A percentile compares a stretch with the other conserved stretches of the same genome.
Conservation (phyloP, 2,888 invertebrate genomes). For the Creontiades dilutus region DNA sequence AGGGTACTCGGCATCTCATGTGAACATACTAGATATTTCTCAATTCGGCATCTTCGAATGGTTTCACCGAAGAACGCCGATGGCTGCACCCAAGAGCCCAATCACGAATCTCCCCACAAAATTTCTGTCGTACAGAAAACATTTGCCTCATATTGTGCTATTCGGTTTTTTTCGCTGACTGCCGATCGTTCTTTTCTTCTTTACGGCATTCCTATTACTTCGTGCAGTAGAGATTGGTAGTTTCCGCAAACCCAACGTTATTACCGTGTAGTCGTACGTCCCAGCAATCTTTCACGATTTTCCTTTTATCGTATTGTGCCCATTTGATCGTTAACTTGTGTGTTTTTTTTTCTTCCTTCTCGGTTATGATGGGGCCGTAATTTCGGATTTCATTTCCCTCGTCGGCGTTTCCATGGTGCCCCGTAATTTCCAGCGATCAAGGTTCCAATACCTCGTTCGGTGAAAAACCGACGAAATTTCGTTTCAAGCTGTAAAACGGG, state of each 20-base stretch:
- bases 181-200: background rate
- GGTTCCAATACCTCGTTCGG: background rate
- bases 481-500: too few species aligned
- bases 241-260: background rate
- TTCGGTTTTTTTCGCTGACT: too few species aligned
- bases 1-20: too few species aligned
- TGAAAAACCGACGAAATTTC: background rate
- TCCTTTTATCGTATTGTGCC: background rate
- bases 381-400: background rate
- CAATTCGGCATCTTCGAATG: too few species aligned
- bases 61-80: too few species aligned
- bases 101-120: background rate
- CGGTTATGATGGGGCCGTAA: conserved; percentile 19
- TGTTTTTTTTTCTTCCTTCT: background rate
- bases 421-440: background rate
- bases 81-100: background rate
- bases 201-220: background rate
- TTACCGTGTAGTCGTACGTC: background rate
- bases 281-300: conserved; percentile 9
- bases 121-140: background rate
- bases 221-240: background rate
- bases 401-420: background rate
- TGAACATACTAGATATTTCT: too few species aligned
- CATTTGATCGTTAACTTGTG: background rate
- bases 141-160: too few species aligned